These are phyloP conservation scores for Lumbricus terrestris DNA, from an alignment of 2,888 invertebrate species.

Conservation along the genomic window DNA sequence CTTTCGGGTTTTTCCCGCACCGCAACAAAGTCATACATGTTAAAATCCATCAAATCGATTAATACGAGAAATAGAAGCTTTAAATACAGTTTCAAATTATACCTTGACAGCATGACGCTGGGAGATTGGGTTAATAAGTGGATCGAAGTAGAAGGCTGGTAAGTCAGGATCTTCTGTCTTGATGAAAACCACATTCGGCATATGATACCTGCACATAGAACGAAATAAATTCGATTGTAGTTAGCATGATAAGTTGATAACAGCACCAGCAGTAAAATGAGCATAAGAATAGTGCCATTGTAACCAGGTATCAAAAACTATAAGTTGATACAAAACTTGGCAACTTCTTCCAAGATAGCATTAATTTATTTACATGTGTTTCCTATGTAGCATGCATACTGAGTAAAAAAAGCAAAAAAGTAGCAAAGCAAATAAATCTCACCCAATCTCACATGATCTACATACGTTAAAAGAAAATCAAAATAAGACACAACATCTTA, in stretches of 20 bases:
- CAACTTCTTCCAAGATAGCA: neutral
- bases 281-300: neutral
- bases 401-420: neutral
- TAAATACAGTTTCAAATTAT: neutral
- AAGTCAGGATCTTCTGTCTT: conserved; percentile 99
- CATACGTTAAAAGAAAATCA: neutral
- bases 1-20: neutral
- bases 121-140: conserved; percentile 97
- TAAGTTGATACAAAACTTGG: neutral
- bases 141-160: conserved; percentile 99
- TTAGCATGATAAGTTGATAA: neutral
- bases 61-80: neutral
- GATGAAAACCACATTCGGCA: conserved; percentile 97
- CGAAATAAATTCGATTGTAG: neutral
- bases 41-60: neutral
- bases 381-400: neutral
- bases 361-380: neutral
- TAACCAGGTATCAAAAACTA: neutral
- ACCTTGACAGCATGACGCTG: conserved; percentile 64
- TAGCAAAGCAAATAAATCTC: neutral
- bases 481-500: neutral
- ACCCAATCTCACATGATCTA: neutral
- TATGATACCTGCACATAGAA: conserved; percentile 82
- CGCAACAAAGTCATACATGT: too few species aligned
- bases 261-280: neutral